Conservation (phyloP, 2,113 vertebrate genomes). For the Cebus imitator region DNA sequence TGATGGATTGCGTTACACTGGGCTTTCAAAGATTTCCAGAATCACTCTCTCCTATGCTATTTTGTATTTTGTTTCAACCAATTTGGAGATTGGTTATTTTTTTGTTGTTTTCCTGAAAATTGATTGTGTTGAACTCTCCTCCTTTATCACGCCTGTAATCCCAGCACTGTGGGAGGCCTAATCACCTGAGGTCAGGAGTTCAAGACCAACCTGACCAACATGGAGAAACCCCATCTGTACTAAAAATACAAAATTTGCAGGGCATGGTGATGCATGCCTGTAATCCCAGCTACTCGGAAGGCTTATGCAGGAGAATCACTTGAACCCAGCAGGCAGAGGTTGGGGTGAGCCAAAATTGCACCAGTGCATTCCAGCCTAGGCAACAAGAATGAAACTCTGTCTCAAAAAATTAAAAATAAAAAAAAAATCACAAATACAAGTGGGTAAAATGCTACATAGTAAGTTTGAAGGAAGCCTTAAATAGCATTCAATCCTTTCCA, state of each 20-base stretch:
- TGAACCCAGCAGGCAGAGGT: too few relatives aligned
- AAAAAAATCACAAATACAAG: neutral
- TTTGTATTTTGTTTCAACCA: conserved; percentile 38
- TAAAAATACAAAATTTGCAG: too few relatives aligned
- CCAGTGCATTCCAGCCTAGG: too few relatives aligned
- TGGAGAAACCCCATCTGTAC: too few relatives aligned
- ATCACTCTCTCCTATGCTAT: neutral
- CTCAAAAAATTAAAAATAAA: neutral
- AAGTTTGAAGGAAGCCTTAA: neutral
- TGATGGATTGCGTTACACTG: neutral
- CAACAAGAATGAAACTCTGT: too few relatives aligned
- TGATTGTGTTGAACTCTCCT: neutral
- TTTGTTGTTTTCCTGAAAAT: conserved; percentile 26
- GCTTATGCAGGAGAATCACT: too few relatives aligned
- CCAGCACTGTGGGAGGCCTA: too few relatives aligned
- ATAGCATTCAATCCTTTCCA: neutral
- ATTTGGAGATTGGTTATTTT: neutral
- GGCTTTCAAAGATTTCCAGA: neutral
- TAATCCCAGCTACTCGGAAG: too few relatives aligned
- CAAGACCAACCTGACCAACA: too few relatives aligned
- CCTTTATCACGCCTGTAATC: neutral
- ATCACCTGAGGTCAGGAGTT: too few relatives aligned
- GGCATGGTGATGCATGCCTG: too few relatives aligned
- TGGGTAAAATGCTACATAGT: neutral
- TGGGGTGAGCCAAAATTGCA: too few relatives aligned